Conservation (phyloP, 2,113 vertebrate species). For the Esox niger region DNA sequence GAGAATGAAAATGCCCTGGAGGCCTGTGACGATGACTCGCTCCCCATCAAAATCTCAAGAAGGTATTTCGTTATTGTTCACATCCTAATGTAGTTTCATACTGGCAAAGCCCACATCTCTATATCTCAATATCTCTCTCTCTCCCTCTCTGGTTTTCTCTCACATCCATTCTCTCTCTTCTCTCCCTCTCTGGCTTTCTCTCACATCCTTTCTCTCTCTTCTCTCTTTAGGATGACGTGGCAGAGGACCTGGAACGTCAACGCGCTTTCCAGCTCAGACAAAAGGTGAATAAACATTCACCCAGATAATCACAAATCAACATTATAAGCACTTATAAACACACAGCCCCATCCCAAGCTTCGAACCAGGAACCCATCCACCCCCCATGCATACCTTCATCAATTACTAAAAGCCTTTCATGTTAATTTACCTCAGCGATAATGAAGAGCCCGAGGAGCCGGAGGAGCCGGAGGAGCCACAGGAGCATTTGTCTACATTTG, state of each 20-base stretch:
- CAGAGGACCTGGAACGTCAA: not conserved
- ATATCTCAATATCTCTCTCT: no score
- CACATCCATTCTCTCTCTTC: constrained; percentile 1
- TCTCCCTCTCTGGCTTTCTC: not conserved
- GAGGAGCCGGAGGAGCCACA: no score
- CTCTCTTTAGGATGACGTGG: constrained; percentile 20
- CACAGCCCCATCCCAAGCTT: no score
- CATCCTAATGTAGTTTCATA: no score
- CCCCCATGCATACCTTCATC: constrained; percentile 36
- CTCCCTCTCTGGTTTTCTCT: not conserved
- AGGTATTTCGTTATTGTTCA: no score
- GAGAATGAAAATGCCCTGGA: no score
- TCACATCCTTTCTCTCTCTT: constrained; percentile 12
- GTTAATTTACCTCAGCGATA: constrained; percentile 51
- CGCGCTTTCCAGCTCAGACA: constrained; percentile 15
- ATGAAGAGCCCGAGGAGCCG: constrained; percentile 20
- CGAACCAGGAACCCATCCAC: constrained; percentile 22
- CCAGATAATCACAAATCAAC: no score
- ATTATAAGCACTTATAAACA: no score
- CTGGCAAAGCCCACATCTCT: no score
- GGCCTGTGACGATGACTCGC: no score
- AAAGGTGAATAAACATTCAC: no score
- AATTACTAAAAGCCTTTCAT: constrained; percentile 60
- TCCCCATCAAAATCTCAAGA: no score
- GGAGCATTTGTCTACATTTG: constrained; percentile 60